phyloP scores from a whole-genome alignment of 1,140 invertebrate species.

The Sarcophaga bullata region DNA sequence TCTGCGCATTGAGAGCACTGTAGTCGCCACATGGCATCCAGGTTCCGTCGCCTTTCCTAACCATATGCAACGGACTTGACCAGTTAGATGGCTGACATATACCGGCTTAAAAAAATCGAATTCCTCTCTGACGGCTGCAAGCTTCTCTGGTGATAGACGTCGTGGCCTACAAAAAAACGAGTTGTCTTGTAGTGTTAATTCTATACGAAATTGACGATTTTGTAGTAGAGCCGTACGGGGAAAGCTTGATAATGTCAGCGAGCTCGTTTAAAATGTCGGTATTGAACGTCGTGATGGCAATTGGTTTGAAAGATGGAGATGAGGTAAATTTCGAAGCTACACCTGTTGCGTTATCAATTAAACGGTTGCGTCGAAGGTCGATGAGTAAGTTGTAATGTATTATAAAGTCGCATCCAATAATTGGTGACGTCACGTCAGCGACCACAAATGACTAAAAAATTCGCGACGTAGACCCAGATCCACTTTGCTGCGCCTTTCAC shows the following conservation, averaged over 20 bases:
- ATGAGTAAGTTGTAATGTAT: background rate
- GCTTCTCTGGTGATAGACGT: no score
- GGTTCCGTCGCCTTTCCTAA: constrained; percentile 62
- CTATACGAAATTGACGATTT: constrained; percentile 36
- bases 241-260: background rate
- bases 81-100: constrained; percentile 54
- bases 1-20: constrained; percentile 15
- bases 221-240: background rate
- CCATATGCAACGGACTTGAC: constrained; percentile 63
- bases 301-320: background rate
- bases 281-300: background rate
- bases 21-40: constrained; percentile 61
- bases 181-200: constrained; percentile 31
- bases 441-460: constrained; percentile 34
- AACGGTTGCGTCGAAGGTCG: background rate
- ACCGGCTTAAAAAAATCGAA: constrained; percentile 49
- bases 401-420: background rate
- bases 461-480: background rate
- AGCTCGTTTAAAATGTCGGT: background rate
- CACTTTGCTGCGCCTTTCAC: background rate
- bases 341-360: background rate
- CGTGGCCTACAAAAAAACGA: no score
- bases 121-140: no score
- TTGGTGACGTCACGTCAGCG: constrained; percentile 14
- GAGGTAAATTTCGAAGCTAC: background rate